Evolutionary conservation across 1,140 invertebrate species (phyloP).

Genomic region (Trichogramma pretiosum): DNA sequence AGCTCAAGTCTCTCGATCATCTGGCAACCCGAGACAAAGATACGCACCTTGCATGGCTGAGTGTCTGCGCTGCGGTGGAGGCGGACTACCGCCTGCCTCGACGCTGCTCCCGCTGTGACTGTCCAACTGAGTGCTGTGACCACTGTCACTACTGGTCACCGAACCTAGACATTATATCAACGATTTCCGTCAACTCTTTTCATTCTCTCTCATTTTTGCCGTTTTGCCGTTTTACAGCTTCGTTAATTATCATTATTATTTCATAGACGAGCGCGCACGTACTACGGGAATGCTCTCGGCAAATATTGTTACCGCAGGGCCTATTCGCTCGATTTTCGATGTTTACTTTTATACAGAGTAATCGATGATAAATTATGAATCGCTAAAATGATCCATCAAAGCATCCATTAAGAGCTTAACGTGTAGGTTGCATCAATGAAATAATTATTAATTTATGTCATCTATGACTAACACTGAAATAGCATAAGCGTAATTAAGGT

Average conservation of each 20-base stretch:
- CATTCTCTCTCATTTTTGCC: neutral
- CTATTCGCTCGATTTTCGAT: too few species aligned
- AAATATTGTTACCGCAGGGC: too few species aligned
- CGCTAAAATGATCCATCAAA: too few species aligned
- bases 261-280: neutral
- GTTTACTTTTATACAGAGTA: too few species aligned
- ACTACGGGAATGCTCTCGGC: too few species aligned
- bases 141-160: slow-evolving; percentile 76
- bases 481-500: too few species aligned
- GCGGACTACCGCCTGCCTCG: slow-evolving; percentile 46
- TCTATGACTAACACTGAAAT: too few species aligned
- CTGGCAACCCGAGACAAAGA: slow-evolving; percentile 1
- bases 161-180: slow-evolving; percentile 58
- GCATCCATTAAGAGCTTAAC: slow-evolving; percentile 3
- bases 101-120: slow-evolving; percentile 58
- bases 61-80: slow-evolving; percentile 45
- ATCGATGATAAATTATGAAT: too few species aligned
- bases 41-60: slow-evolving; percentile 49
- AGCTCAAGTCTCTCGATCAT: too few species aligned
- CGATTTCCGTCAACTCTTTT: slow-evolving; percentile 1
- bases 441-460: too few species aligned
- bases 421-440: too few species aligned
- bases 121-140: slow-evolving; percentile 71
- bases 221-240: neutral
- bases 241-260: neutral